Base-by-base conservation (phyloP, 2,797 vertebrate genomes). In the Falco biarmicus region DNA sequence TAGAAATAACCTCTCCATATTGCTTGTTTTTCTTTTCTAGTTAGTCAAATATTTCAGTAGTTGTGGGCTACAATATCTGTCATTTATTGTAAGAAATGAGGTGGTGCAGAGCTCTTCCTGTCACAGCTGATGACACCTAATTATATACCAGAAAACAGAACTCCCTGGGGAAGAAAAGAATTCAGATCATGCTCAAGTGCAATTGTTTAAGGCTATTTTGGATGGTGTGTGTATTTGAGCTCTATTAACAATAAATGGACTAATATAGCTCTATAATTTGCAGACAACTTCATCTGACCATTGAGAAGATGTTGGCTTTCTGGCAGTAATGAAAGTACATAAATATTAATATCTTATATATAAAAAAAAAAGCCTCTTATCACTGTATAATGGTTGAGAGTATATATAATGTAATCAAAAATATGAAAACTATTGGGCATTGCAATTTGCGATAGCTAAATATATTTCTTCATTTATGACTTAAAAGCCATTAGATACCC, bases 191-290 rank as follows among this genome's bases (percentile, higher is more conserved):
- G 69, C 57, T 87, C 77, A 96, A 89, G 71, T 87, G 95, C 89
- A 95, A 93, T 94, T 97, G 93, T 98, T 97, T 97, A 86, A 98
- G 97, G 96, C 95, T 97, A 86, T 97, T 98, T 97, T 97, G 85
- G 92, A 94, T 96, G 89, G 83, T 71, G 84, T 89, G 82, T 79
- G 94, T 97, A 97, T 98, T 98, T 98, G 97, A 98, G 93, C 57
- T 90, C 50, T 61, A 94, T 98, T 97, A 98, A 98, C 98, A 98
- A 98, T 98, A 96, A 93, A 98, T 97, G 80, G 97, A 82, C 17
- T 79, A 85, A 80, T 79, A 91, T 92, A 96, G 64, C 70, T 91
- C 70, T 95, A 80, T 82, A 97, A 84, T 97, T 97, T 97, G 81
- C 93, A 97, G 96, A 96, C 77, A 96, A 95, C 75, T 90, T 96